Evolutionary conservation across 2,797 vertebrate species (phyloP).

Genomic region (Taeniopygia guttata): DNA sequence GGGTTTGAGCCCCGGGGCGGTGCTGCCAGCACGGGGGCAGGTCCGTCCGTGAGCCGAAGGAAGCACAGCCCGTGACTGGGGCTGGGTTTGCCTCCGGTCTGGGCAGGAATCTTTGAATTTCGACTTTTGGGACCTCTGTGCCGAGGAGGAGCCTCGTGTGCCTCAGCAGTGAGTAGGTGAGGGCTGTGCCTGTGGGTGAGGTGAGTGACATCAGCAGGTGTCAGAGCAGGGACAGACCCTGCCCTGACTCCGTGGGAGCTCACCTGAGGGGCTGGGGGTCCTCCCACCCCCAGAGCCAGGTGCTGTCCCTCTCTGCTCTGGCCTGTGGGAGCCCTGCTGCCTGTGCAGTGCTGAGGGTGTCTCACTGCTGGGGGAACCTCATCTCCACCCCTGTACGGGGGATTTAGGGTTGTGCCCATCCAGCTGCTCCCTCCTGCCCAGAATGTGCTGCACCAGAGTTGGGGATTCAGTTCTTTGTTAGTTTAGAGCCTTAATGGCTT

Average conservation of each 20-base stretch:
- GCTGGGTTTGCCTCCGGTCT: neutral
- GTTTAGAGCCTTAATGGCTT: neutral
- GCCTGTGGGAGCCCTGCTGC: neutral
- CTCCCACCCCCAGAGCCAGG: neutral
- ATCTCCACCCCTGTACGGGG: accelerated
- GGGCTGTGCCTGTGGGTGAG: neutral
- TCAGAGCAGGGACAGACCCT: neutral
- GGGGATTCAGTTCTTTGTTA: neutral
- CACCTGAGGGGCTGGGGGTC: neutral
- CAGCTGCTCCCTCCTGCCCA: neutral
- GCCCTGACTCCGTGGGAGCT: neutral
- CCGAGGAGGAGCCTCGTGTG: neutral
- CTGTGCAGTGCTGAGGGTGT: neutral
- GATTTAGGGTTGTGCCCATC: neutral
- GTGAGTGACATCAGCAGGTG: neutral
- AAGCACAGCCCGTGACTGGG: accelerated
- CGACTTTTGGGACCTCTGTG: neutral
- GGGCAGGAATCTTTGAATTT: neutral
- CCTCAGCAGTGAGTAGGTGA: neutral
- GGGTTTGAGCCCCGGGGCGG: neutral
- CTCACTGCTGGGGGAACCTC: neutral
- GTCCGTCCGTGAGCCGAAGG: neutral
- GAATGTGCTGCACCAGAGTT: neutral
- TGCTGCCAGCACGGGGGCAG: neutral
- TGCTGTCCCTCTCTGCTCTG: neutral